phyloP scores from a whole-genome alignment of 2,113 vertebrate genomes.

The Leiothrix lutea region DNA sequence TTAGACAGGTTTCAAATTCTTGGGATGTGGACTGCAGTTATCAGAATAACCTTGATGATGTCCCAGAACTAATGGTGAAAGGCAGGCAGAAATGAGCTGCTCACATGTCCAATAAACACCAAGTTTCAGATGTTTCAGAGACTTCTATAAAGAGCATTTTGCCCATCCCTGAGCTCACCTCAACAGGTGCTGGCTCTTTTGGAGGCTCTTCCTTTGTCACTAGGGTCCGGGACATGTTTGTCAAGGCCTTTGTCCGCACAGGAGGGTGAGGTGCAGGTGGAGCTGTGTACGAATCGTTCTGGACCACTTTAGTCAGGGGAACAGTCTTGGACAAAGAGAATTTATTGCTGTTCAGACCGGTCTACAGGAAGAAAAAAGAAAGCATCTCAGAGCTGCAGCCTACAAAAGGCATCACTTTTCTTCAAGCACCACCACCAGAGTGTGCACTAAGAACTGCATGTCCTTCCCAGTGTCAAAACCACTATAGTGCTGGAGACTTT shows the following conservation, averaged over 20 bases:
- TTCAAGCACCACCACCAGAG: background rate
- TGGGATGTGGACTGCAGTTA: background rate
- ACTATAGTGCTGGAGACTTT: background rate
- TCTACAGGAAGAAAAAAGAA: slow-evolving; percentile 62
- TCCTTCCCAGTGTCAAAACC: background rate
- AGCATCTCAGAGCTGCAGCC: background rate
- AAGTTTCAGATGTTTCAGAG: background rate
- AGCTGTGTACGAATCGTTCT: slow-evolving; percentile 92
- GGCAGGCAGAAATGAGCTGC: background rate
- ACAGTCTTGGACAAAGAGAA: slow-evolving; percentile 83
- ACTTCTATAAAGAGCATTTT: background rate
- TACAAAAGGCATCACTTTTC: background rate
- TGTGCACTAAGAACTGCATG: background rate
- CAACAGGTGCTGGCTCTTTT: slow-evolving; percentile 72
- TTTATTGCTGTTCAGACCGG: slow-evolving; percentile 73
- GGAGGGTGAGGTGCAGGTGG: slow-evolving; percentile 75
- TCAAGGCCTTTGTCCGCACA: slow-evolving; percentile 76
- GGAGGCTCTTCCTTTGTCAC: slow-evolving; percentile 77
- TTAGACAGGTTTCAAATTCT: background rate
- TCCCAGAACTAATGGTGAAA: background rate
- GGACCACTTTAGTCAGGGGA: slow-evolving; percentile 96
- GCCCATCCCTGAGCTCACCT: slow-evolving; percentile 64
- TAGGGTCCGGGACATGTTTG: slow-evolving; percentile 86
- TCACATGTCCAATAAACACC: background rate
- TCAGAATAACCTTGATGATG: background rate